phyloP scores from a whole-genome alignment of 2,797 vertebrate genomes.

The Hippoglossus hippoglossus region DNA sequence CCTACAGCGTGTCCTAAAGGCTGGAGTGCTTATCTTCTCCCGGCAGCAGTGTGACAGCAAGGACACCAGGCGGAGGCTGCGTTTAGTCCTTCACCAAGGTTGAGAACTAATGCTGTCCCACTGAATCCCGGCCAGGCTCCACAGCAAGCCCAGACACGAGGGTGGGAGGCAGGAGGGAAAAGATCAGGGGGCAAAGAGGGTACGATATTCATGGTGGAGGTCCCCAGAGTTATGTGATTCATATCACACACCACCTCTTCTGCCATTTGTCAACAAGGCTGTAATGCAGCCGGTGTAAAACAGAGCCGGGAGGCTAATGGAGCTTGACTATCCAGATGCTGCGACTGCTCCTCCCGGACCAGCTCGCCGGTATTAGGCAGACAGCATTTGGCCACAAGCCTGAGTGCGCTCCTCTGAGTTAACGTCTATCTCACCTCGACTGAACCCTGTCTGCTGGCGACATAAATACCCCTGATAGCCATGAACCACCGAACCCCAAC shows the following conservation, averaged over 20 bases:
- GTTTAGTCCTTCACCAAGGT: slow-evolving; percentile 79
- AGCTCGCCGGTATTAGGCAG: slow-evolving; percentile 63
- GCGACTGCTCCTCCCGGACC: slow-evolving; percentile 65
- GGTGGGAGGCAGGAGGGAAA: slow-evolving; percentile 20
- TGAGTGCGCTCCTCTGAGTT: slow-evolving; percentile 60
- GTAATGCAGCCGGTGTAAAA: slow-evolving; percentile 76
- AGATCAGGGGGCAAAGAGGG: slow-evolving; percentile 48
- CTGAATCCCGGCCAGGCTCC: slow-evolving; percentile 59
- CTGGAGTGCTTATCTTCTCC: slow-evolving; percentile 70
- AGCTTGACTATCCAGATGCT: slow-evolving; percentile 84
- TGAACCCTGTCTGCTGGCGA: slow-evolving; percentile 43
- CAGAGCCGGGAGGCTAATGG: slow-evolving; percentile 79
- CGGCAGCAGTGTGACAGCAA: slow-evolving; percentile 74
- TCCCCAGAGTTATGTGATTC: slow-evolving; percentile 76
- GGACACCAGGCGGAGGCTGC: slow-evolving; percentile 65
- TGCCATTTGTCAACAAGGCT: slow-evolving; percentile 79
- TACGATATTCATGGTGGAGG: slow-evolving; percentile 64
- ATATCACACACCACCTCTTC: slow-evolving; percentile 77
- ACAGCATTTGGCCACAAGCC: slow-evolving; percentile 73
- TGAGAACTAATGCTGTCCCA: slow-evolving; percentile 66
- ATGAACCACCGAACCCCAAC: slow-evolving; percentile 35
- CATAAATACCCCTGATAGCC: slow-evolving; percentile 62
- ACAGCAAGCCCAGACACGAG: slow-evolving; percentile 50
- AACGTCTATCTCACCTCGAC: slow-evolving; percentile 66
- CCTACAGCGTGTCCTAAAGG: slow-evolving; percentile 51